These are phyloP conservation scores for Drosophila lini DNA, from an alignment of 1,140 invertebrate genomes.

Conservation along the genomic window DNA sequence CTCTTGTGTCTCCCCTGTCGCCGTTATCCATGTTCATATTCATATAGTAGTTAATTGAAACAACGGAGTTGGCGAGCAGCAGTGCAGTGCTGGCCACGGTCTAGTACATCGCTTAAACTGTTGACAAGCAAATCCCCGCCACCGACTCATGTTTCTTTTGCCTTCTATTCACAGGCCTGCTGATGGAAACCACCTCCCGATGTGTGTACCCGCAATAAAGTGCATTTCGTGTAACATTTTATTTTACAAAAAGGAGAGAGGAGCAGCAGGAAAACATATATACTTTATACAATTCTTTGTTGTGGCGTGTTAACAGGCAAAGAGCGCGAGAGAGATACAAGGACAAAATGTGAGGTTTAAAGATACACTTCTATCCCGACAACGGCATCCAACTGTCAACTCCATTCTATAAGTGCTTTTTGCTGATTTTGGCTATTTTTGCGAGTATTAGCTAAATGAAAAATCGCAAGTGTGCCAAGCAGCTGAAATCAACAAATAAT, in stretches of 20 bases:
- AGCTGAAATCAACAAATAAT: constrained; percentile 15
- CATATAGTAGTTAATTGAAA: constrained; percentile 30
- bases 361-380: constrained; percentile 35
- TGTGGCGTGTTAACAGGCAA: constrained; percentile 61
- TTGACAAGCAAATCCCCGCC: constrained; percentile 36
- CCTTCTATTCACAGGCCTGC: constrained; percentile 62
- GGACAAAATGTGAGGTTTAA: constrained; percentile 11
- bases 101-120: constrained; percentile 68
- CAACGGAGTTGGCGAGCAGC: constrained; percentile 28
- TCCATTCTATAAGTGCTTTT: constrained; percentile 8
- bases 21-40: constrained; percentile 1
- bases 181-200: constrained; percentile 56
- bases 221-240: constrained; percentile 70
- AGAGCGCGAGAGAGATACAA: constrained; percentile 7
- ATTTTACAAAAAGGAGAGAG: constrained; percentile 22
- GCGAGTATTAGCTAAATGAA: constrained; percentile 78
- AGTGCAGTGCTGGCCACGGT: constrained; percentile 48
- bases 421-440: constrained; percentile 44
- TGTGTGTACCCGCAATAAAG: constrained; percentile 42
- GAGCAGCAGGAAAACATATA: constrained; percentile 28
- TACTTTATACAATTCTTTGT: constrained; percentile 60
- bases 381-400: constrained; percentile 45
- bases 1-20: constrained; percentile 24
- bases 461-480: constrained; percentile 68
- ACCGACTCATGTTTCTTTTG: constrained; percentile 36